Evolutionary conservation across 2,888 invertebrate species (phyloP).

Genomic region (Leptothorax acervorum): DNA sequence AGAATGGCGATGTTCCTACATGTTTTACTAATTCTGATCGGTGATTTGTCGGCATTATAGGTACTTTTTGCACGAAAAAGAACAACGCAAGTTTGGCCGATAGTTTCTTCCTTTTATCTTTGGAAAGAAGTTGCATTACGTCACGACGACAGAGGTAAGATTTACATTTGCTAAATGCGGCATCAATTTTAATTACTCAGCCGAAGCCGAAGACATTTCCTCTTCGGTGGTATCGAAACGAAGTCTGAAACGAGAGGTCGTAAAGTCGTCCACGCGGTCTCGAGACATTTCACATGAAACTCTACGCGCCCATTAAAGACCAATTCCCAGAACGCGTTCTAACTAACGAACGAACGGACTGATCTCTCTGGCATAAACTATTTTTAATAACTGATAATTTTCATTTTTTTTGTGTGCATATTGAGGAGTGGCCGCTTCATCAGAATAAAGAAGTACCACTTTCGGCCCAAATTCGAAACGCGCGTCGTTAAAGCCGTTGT

Average conservation of each 20-base stretch:
- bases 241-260: conserved; percentile 71
- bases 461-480: conserved; percentile 10
- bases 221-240: conserved; percentile 66
- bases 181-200: conserved; percentile 74
- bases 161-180: conserved; percentile 61
- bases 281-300: conserved; percentile 71
- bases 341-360: conserved; percentile 71
- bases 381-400: conserved; percentile 73
- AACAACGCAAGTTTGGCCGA: neutral
- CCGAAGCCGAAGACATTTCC: conserved; percentile 61
- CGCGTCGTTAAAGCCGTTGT: conserved; percentile 36
- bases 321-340: conserved; percentile 70
- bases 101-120: conserved; percentile 14
- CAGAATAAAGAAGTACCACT: conserved; percentile 41
- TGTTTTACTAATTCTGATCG: neutral
- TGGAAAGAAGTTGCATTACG: conserved; percentile 10
- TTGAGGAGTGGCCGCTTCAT: conserved; percentile 12
- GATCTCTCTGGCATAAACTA: conserved; percentile 70
- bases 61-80: neutral
- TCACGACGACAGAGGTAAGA: conserved; percentile 36
- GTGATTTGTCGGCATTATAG: neutral
- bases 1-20: neutral
- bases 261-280: conserved; percentile 70
- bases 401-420: conserved; percentile 46
- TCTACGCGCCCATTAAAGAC: conserved; percentile 73